These are phyloP conservation scores for Seriola dumerili DNA, from an alignment of 2,113 vertebrate genomes.

Conservation along the genomic window DNA sequence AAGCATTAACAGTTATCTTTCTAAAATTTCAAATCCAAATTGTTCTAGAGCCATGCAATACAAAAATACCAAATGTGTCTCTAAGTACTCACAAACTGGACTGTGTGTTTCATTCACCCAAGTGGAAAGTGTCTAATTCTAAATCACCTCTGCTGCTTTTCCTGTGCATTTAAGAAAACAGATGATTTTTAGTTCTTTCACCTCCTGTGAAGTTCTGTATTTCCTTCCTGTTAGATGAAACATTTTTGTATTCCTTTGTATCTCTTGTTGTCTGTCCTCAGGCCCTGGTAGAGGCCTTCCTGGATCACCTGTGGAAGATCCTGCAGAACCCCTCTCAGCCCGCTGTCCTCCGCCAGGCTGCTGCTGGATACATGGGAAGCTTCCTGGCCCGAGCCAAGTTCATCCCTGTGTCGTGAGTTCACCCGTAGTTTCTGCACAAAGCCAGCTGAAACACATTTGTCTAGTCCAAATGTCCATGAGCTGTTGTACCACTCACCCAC, in stretches of 20 bases:
- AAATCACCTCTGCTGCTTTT: background rate
- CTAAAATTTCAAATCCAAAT: too few relatives aligned
- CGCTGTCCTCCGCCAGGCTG: conserved; percentile 91
- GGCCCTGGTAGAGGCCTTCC: conserved; percentile 94
- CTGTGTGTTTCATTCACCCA: background rate
- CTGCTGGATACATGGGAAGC: conserved; percentile 94
- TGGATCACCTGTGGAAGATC: conserved; percentile 97
- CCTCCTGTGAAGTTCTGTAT: background rate
- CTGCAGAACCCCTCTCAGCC: conserved; percentile 92
- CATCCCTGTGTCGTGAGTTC: conserved; percentile 91
- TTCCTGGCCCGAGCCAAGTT: conserved; percentile 96
- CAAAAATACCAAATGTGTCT: too few relatives aligned
- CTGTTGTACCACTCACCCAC: background rate
- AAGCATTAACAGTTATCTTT: too few relatives aligned
- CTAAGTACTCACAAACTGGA: too few relatives aligned
- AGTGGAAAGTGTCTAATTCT: background rate
- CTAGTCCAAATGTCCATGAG: background rate
- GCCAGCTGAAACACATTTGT: background rate
- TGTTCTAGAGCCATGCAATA: too few relatives aligned
- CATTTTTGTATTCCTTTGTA: background rate
- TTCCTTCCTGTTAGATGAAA: background rate
- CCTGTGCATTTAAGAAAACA: background rate
- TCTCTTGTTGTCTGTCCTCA: conserved; percentile 60
- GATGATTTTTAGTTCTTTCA: background rate
- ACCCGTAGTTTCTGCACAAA: background rate